Evolutionary conservation across 2,888 invertebrate species (phyloP), one percentile per base, ranked within the genome.

Genomic region (Diaprepes abbreviatus): DNA sequence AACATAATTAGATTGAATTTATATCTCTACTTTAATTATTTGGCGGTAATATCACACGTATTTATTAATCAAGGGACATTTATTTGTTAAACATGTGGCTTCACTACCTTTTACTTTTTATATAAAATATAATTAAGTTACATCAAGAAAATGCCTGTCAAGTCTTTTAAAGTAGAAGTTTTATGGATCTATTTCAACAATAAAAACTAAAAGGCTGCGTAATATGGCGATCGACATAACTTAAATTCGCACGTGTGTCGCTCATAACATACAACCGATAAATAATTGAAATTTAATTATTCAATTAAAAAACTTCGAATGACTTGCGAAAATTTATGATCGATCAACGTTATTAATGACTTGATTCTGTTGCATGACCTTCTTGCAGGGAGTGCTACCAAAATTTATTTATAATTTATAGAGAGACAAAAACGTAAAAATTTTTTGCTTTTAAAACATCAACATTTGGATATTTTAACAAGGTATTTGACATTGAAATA

Each of bases 271-370:
- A 19, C 36, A 12, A 31, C 38, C 52, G 48, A 59, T 66, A 66
- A 58, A 66, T 66, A 66, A 66, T 66, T 50, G 59, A 58, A 66
- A 66, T 59, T 66, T 59, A 66, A 66, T 66, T 66, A 59, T 50
- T 59, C 59, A 66, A 59, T 66, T 66, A 59, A 66, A 66, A 66
- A 66, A 59, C 40, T 66, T 58, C 45, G 43, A 66, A 66, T 66
- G 50, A 66, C 59, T 66, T 50, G 55, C 52, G 45, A 28, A 50
- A 48, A 59, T 52, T 40, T 59, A 52, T 28, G 40, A 36, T 55
- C 43, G 31, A 60, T 60, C 60, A 40, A 58, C 31, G 10, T 58
- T 58, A 58, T 58, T 58, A 58, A 58, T 43, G 58, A 36, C 43
- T 58, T 43, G 58, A 43, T 58, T 31, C 24, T 58, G 55, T 55